These are phyloP conservation scores for Mythimna pallens DNA, from an alignment of 2,888 invertebrate species.

Conservation along the genomic window DNA sequence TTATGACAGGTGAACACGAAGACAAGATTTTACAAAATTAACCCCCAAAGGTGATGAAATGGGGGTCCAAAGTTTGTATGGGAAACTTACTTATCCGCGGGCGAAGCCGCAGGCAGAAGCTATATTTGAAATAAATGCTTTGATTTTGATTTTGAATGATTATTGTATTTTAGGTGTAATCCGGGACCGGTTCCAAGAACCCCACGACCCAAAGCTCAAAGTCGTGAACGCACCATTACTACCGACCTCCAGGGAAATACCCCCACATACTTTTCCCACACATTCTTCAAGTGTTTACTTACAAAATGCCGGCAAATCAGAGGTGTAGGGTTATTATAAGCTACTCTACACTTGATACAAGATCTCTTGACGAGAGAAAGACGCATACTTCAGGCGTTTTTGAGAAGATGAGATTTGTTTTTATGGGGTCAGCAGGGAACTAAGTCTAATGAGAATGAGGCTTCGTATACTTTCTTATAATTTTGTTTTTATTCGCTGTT, in stretches of 20 bases:
- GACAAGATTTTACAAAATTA: no score
- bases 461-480: no score
- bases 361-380: constrained; percentile 40
- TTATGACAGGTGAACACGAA: no score
- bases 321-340: constrained; percentile 45
- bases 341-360: constrained; percentile 32
- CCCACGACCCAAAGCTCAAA: neutral
- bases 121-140: no score
- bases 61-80: no score
- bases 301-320: constrained; percentile 13
- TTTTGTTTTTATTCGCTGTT: no score
- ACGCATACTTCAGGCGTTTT: constrained; percentile 3
- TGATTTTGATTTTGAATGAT: no score
- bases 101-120: no score
- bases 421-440: constrained; percentile 6
- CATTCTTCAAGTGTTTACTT: constrained; percentile 32
- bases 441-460: neutral
- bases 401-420: neutral
- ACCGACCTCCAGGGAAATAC: constrained; percentile 11
- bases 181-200: no score
- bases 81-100: no score
- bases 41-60: no score
- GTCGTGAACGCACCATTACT: constrained; percentile 25
- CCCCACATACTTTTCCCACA: constrained; percentile 51
- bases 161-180: no score